A percentile compares a stretch with the other conserved stretches of the same genome.
Conservation (phyloP, 2,113 vertebrate species). For the Corydoras maculifer region DNA sequence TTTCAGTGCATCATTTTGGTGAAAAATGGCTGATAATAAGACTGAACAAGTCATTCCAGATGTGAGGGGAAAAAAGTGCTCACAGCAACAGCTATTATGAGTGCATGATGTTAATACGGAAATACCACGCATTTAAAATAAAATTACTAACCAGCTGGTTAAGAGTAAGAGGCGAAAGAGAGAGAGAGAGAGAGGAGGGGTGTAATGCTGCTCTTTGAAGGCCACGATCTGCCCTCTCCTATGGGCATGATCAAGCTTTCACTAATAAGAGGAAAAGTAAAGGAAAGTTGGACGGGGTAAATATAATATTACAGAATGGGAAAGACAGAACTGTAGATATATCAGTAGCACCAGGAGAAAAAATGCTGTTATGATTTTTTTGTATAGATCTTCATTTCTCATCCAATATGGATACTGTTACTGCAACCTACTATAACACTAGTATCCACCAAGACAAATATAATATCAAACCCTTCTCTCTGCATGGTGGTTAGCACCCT, state of each 20-base stretch:
- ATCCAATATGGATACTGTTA: not conserved
- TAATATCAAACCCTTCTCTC: no score
- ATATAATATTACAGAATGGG: not conserved
- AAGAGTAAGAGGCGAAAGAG: not conserved
- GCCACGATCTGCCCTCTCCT: conserved; percentile 40
- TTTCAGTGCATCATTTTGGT: not conserved
- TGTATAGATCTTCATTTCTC: conserved; percentile 2
- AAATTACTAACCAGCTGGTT: conserved; percentile 28
- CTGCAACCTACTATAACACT: no score
- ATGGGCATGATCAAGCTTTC: conserved; percentile 47
- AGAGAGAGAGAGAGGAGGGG: not conserved
- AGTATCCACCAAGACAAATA: no score
- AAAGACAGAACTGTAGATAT: not conserved
- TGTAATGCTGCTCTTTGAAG: conserved; percentile 9
- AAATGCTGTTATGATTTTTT: not conserved
- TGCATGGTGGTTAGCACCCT: no score
- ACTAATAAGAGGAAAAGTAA: conserved; percentile 42
- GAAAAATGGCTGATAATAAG: not conserved
- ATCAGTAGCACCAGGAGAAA: not conserved
- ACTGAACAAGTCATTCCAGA: not conserved
- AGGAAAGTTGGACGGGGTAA: not conserved
- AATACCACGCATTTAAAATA: conserved; percentile 33
- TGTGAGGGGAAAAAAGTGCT: not conserved
- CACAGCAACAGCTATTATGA: not conserved
- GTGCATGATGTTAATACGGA: conserved; percentile 33